Conservation (phyloP, 2,797 vertebrate genomes). For the Chrysolophus pictus region DNA sequence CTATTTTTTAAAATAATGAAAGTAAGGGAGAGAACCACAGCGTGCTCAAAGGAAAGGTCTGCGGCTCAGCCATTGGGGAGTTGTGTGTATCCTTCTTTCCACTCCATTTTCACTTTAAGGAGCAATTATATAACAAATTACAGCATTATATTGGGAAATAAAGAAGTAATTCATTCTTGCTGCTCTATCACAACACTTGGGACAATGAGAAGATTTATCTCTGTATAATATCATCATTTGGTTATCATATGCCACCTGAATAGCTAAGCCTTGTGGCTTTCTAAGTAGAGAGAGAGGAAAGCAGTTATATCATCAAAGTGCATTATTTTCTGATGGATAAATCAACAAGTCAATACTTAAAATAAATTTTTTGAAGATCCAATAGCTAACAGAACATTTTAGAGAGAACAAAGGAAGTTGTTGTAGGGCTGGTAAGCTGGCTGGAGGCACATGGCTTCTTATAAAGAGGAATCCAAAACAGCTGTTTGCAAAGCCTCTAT, state of each 20-base stretch:
- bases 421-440: neutral
- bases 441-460: conserved; percentile 20
- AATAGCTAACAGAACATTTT: neutral
- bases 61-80: neutral
- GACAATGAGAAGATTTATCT: neutral
- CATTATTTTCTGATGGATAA: conserved; percentile 1
- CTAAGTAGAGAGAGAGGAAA: neutral
- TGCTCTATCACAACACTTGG: neutral
- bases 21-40: neutral
- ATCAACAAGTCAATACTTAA: conserved; percentile 5
- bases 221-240: neutral
- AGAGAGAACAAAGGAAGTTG: conserved; percentile 17
- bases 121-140: neutral
- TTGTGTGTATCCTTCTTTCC: neutral
- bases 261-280: neutral
- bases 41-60: neutral
- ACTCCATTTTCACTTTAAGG: neutral
- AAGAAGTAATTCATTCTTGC: neutral
- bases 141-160: neutral
- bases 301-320: neutral
- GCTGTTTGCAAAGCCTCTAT: conserved; percentile 11
- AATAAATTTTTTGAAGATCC: conserved; percentile 19
- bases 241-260: neutral
- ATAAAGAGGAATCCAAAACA: conserved; percentile 19
- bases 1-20: neutral